Conservation (phyloP, 2,888 invertebrate genomes). For the Nephrotoma flavescens region DNA sequence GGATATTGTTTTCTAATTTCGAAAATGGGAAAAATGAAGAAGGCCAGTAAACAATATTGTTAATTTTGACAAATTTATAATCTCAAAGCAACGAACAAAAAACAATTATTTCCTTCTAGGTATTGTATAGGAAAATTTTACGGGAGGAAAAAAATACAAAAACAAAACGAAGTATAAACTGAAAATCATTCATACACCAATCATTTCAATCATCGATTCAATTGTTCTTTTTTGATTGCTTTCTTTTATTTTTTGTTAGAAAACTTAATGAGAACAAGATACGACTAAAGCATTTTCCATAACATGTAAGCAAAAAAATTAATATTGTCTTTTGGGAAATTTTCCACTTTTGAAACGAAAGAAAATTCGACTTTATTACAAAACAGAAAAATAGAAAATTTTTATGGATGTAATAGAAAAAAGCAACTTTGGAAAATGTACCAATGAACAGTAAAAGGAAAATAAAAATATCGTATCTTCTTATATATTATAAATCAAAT, state of each 20-base stretch:
- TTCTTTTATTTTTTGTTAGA: neutral
- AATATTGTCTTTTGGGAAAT: neutral
- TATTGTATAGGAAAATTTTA: neutral
- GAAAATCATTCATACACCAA: neutral
- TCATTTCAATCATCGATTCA: neutral
- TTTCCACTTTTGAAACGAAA: neutral
- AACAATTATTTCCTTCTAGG: neutral
- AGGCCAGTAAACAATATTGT: neutral
- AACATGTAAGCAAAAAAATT: neutral
- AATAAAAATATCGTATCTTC: neutral
- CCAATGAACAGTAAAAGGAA: neutral
- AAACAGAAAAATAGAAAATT: neutral
- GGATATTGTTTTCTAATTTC: neutral
- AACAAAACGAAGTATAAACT: neutral
- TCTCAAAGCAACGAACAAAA: neutral
- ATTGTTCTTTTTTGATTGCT: neutral
- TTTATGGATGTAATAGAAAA: neutral
- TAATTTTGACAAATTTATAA: neutral
- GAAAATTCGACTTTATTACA: neutral
- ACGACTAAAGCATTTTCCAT: neutral
- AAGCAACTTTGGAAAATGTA: neutral
- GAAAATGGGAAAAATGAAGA: neutral
- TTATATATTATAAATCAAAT: neutral
- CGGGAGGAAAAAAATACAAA: neutral
- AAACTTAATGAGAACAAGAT: neutral